Percentiles rank a stretch among this genome's conserved stretches.
Evolutionary conservation across 2,797 vertebrate species (phyloP).

Genomic region (Taeniopygia guttata): DNA sequence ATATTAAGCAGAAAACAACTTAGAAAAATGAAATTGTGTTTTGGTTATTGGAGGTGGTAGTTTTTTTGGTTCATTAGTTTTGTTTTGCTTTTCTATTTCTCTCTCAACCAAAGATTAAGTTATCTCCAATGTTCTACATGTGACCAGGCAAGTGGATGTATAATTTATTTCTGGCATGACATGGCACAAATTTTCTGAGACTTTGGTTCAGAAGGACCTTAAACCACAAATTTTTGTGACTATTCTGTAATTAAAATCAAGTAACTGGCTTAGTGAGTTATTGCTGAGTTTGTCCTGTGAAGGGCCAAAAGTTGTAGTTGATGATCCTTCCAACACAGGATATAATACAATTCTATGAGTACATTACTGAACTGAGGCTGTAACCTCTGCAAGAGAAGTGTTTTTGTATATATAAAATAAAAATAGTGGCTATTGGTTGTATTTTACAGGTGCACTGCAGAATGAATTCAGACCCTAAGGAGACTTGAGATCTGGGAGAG

Average conservation of each 20-base stretch:
- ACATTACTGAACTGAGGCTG: not conserved
- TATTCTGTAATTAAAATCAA: not conserved
- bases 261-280: not conserved
- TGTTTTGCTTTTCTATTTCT: not conserved
- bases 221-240: not conserved
- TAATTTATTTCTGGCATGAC: not conserved
- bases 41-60: not conserved
- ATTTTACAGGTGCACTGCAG: not conserved
- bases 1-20: not conserved
- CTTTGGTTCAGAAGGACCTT: not conserved
- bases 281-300: not conserved
- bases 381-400: fast-evolving
- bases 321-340: not conserved
- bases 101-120: not conserved
- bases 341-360: not conserved
- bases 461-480: not conserved
- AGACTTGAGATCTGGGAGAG: not conserved
- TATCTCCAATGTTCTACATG: not conserved
- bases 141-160: not conserved
- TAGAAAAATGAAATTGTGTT: not conserved
- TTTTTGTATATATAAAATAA: not conserved
- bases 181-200: not conserved
- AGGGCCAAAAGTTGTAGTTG: not conserved
- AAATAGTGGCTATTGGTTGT: not conserved
- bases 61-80: not conserved